Percentiles rank a stretch among this genome's conserved stretches.
Conservation (phyloP, 2,888 invertebrate species). For the Ferrisia virgata region DNA sequence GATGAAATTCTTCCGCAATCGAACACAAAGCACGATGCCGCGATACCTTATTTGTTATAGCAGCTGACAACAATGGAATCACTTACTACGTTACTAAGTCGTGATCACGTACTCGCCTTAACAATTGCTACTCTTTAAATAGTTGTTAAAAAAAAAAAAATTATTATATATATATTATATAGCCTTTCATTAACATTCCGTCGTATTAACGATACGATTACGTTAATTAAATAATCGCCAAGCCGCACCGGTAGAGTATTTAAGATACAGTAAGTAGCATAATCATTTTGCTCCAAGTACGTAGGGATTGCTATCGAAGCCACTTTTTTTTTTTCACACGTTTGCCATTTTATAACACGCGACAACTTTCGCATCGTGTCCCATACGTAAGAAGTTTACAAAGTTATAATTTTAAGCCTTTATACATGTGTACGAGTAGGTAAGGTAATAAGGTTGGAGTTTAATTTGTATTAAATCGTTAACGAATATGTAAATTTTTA, state of each 20-base stretch:
- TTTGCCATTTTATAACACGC: background rate
- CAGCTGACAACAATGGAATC: constrained; percentile 18
- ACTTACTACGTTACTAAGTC: background rate
- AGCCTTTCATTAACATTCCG: constrained; percentile 3
- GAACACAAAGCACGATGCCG: background rate
- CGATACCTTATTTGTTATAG: background rate
- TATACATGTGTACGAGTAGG: too few relatives aligned
- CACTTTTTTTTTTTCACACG: background rate
- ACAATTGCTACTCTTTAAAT: constrained; percentile 21
- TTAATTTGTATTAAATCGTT: background rate
- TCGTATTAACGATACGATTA: constrained; percentile 2
- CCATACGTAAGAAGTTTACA: background rate
- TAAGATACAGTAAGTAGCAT: background rate
- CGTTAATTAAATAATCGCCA: constrained; percentile 31
- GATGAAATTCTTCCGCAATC: background rate
- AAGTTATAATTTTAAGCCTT: background rate
- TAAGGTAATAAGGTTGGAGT: background rate
- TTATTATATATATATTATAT: background rate
- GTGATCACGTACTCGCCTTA: background rate
- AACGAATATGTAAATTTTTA: constrained; percentile 23
- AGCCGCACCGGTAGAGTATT: background rate
- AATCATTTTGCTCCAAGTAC: background rate
- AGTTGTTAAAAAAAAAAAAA: background rate
- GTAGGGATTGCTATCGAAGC: background rate
- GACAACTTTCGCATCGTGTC: background rate